phyloP scores from a whole-genome alignment of 2,113 vertebrate species.

The Tachysurus fulvidraco region DNA sequence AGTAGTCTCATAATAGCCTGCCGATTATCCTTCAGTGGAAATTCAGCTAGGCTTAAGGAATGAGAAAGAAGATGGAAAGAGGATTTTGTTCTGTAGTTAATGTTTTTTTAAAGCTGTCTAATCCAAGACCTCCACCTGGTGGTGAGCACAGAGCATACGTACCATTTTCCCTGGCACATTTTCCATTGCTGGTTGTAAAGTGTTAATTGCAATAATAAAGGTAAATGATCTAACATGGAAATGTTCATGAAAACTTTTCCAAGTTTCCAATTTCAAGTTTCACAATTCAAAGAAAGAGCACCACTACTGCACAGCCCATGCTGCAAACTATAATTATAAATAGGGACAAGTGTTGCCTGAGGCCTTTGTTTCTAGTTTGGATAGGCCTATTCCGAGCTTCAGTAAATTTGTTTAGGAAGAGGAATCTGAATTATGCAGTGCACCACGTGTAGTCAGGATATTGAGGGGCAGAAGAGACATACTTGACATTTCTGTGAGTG shows the following conservation, averaged over 20 bases:
- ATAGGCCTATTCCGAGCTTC: constrained; percentile 28
- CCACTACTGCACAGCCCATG: background rate
- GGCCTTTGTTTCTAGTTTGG: constrained; percentile 17
- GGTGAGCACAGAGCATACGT: constrained; percentile 20
- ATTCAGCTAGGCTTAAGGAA: constrained; percentile 15
- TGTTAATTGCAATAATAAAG: background rate
- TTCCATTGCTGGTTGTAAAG: background rate
- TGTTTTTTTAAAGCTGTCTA: constrained; percentile 32
- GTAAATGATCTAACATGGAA: background rate
- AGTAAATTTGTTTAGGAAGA: background rate
- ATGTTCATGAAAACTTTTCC: background rate
- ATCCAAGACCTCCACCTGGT: constrained; percentile 52
- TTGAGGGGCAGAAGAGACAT: constrained; percentile 44
- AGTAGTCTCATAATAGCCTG: constrained; percentile 30
- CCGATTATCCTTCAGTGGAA: constrained; percentile 41
- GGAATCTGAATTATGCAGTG: constrained; percentile 8
- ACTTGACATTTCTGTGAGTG: constrained; percentile 50
- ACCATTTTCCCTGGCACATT: background rate
- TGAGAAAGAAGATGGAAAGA: background rate
- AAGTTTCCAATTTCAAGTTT: background rate
- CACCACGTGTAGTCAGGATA: constrained; percentile 42
- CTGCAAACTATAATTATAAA: background rate
- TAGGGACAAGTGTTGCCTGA: background rate
- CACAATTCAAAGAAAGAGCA: background rate
- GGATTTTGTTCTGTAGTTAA: constrained; percentile 9